Base-by-base conservation (phyloP, 2,888 invertebrate genomes). In the Girardia tigrina region DNA sequence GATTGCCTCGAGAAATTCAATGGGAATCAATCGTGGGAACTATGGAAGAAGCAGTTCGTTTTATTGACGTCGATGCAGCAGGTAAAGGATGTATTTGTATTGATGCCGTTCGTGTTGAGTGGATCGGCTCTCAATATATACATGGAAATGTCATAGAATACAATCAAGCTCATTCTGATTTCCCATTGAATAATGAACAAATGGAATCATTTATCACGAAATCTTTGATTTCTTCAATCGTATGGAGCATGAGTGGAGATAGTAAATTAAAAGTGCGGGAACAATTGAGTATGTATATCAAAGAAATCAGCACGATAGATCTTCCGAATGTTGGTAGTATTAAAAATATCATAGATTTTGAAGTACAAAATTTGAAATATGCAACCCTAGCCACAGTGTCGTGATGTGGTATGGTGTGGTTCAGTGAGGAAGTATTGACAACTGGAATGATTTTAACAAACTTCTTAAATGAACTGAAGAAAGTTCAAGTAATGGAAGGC, bases 361-460 rank as follows among this genome's bases (percentile, higher is more conserved):
- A 89, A 85, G 90, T 91, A 0, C 95, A 98, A 88, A 97, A 99
- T 86, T 85, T 99, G 81, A 93, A 92, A 84, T 97, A 92, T 84
- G 98, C 98, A 0, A 99, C 98, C 0, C 86, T 98, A 79, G 98
- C 98, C 23, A 99, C 98, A 0, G 98, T 99, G 0, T 95, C 95
- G 2, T 92, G 98, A 85, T 99, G 98, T 84, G 98, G 98, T 79
- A 99, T 99, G 98, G 95, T 98, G 70, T 75, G 75, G 75, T 99
- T 98, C 88, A 94, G 94, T 12, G 97, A 98, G 84, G 97, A 99
- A 84, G 95, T 98, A 0, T 88, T 98, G 4, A 91, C 94, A 0
- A 92, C 93, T 0, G 97, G 97, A 85, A 98, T 98, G 98, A 91
- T 97, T 80, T 95, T 94, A 85, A 94, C 97, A 82, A 92, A 97